Percentiles rank a stretch among this genome's conserved stretches.
Conservation (phyloP, 2,888 invertebrate species). For the Oxycera nigricornis region DNA sequence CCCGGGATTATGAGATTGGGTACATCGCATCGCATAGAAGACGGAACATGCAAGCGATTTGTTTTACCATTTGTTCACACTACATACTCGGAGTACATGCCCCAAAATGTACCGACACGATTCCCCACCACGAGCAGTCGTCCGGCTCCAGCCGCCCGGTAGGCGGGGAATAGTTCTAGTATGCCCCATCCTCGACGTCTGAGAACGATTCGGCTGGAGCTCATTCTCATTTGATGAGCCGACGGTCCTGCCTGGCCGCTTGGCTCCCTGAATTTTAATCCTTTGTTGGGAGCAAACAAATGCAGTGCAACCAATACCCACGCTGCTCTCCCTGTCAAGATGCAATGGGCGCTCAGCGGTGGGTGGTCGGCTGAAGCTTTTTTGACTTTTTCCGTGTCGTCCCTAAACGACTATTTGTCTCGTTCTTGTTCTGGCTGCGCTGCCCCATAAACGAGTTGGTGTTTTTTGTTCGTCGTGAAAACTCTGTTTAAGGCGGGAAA, state of each 20-base stretch:
- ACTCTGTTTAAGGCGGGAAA: slow-evolving; percentile 5
- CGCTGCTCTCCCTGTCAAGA: background rate
- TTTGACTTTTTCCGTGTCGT: slow-evolving; percentile 11
- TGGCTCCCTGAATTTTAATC: background rate
- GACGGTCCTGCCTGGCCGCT: background rate
- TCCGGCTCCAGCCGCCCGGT: background rate
- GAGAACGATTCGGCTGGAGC: background rate
- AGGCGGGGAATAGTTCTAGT: slow-evolving; percentile 20
- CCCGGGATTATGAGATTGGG: slow-evolving; percentile 31
- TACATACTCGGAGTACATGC: background rate
- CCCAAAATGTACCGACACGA: background rate
- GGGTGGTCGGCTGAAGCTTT: slow-evolving; percentile 25
- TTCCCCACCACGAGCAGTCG: slow-evolving; percentile 1
- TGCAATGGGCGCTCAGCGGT: background rate
- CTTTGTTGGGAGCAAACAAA: background rate
- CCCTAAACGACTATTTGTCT: slow-evolving; percentile 31
- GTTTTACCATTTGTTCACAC: slow-evolving; percentile 38
- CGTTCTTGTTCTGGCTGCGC: slow-evolving; percentile 11
- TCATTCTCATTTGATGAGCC: background rate
- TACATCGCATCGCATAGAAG: slow-evolving; percentile 39
- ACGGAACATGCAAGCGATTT: slow-evolving; percentile 46
- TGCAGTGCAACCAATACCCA: slow-evolving; percentile 4
- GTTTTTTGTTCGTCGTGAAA: background rate
- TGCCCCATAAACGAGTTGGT: background rate
- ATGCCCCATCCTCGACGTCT: background rate